A percentile compares a stretch with the other conserved stretches of the same genome.
Evolutionary conservation across 2,888 invertebrate species (phyloP).

Genomic region (Gisinianus flammeolus): DNA sequence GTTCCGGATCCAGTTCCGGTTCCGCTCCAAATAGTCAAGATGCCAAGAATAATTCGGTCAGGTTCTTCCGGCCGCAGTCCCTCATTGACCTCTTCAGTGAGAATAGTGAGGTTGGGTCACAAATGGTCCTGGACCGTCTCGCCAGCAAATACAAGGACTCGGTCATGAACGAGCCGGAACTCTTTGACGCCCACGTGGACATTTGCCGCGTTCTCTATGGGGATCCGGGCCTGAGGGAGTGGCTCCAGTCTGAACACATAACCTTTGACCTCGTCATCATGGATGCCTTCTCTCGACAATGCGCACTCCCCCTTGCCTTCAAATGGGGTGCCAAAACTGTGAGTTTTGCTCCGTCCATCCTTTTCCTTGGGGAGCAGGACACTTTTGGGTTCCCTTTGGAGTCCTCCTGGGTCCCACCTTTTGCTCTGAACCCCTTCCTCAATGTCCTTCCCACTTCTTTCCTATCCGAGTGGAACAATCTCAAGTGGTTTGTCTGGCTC

Average conservation of each 20-base stretch:
- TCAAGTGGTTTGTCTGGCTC: neutral
- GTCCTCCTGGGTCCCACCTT: neutral
- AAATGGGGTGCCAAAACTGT: conserved; percentile 6
- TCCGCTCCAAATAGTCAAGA: too few relatives aligned
- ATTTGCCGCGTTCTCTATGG: neutral
- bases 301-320: neutral
- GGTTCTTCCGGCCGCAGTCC: neutral
- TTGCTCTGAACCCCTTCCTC: neutral
- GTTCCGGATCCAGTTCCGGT: too few relatives aligned
- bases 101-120: too few relatives aligned
- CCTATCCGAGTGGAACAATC: neutral
- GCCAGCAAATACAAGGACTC: neutral
- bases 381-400: conserved; percentile 1
- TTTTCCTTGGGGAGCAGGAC: conserved; percentile 3
- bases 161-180: neutral
- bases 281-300: neutral
- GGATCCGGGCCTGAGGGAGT: neutral
- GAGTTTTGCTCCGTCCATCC: neutral
- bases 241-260: neutral
- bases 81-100: neutral
- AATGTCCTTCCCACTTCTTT: neutral
- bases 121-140: neutral
- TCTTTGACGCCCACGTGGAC: neutral
- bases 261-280: conserved; percentile 18
- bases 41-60: too few relatives aligned